Percentiles rank a stretch among this genome's conserved stretches.
phyloP scores from a whole-genome alignment of 2,797 vertebrate genomes.

The Cygnus olor region DNA sequence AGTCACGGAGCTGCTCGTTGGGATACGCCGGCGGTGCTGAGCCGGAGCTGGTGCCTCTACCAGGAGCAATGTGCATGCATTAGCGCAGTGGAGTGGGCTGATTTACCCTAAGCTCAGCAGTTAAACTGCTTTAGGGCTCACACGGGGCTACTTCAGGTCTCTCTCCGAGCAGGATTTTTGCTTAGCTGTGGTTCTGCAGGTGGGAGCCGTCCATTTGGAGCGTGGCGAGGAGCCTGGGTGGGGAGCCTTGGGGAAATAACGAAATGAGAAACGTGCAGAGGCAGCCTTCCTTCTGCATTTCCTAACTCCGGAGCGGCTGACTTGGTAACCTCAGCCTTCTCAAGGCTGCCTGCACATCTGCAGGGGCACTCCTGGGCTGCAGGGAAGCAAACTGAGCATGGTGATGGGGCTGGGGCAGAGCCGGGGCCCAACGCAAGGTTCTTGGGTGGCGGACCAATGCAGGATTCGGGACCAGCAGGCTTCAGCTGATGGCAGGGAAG shows the following conservation, averaged over 20 bases:
- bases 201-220: neutral
- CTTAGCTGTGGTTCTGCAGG: neutral
- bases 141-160: neutral
- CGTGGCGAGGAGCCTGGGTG: neutral
- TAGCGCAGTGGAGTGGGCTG: neutral
- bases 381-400: neutral
- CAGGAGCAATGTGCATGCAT: neutral
- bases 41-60: neutral
- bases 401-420: neutral
- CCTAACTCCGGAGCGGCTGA: rapidly evolving
- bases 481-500: neutral
- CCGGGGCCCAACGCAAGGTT: rapidly evolving
- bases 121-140: neutral
- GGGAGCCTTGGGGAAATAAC: neutral
- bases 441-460: rapidly evolving
- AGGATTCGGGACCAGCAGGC: neutral
- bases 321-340: neutral
- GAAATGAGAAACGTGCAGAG: neutral
- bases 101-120: neutral
- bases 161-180: neutral
- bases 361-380: neutral
- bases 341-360: neutral
- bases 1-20: neutral
- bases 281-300: rapidly evolving
- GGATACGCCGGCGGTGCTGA: rapidly evolving